phyloP scores from a whole-genome alignment of 1,140 invertebrate genomes.

The Lepidurus apus region DNA sequence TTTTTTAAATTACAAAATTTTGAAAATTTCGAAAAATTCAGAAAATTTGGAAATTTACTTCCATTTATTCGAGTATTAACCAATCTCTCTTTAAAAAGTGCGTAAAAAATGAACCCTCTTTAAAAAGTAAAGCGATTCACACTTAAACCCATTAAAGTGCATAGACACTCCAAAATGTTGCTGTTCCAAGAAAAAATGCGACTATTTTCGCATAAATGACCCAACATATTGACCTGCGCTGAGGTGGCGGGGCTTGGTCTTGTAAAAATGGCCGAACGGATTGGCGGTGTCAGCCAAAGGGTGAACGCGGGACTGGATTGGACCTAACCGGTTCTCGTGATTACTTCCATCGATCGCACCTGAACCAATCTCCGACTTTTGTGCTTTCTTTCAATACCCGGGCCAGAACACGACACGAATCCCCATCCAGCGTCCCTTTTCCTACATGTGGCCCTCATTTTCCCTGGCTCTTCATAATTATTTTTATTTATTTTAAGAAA shows the following conservation, averaged over 20 bases:
- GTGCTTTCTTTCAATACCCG: background rate
- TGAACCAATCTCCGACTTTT: conserved; percentile 4
- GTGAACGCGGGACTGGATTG: conserved; percentile 20
- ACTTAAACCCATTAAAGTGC: too few relatives aligned
- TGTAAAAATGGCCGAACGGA: conserved; percentile 7
- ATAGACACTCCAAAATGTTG: too few relatives aligned
- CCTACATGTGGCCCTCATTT: background rate
- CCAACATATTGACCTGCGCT: background rate
- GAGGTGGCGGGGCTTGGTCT: conserved; percentile 3
- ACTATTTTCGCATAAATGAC: conserved; percentile 11
- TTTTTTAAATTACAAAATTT: too few relatives aligned
- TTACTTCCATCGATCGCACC: conserved; percentile 21
- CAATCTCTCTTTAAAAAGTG: too few relatives aligned
- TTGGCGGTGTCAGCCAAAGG: conserved; percentile 20
- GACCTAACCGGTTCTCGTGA: conserved; percentile 20
- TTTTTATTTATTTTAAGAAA: too few relatives aligned
- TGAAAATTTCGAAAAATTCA: too few relatives aligned
- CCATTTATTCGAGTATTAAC: too few relatives aligned
- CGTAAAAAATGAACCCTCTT: too few relatives aligned
- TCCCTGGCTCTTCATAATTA: too few relatives aligned
- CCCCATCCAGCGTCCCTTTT: background rate
- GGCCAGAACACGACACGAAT: background rate
- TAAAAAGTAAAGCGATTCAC: too few relatives aligned
- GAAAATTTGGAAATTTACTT: too few relatives aligned
- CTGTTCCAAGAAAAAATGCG: background rate